Evolutionary conservation across 1,140 invertebrate species (phyloP), one percentile per base, ranked within the genome.

Genomic region (Philotrypesis tridentata): DNA sequence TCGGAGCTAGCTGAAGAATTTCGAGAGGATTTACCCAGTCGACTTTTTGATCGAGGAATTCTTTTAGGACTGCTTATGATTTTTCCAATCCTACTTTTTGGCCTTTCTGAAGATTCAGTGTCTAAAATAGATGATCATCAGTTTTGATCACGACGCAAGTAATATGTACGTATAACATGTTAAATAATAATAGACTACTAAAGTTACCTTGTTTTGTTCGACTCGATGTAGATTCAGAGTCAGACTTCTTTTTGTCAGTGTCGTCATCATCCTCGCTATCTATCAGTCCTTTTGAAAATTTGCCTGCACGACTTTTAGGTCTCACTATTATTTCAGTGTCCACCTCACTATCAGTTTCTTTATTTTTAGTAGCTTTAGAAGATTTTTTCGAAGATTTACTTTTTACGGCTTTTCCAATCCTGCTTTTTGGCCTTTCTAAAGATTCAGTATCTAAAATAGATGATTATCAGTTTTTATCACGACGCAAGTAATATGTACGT

Each of bases 221-320:
- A 73, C 9, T 73, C 7, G 48, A 60, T 7, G 27, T 60, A 25
- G 48, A 60, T 11, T 48, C 25, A 60, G 14, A 6, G 29, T 29
- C 37, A 60, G 43, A 31, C 21, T 70, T 31, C 8, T 70, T 78
- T 71, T 21, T 71, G 23, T 31, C 9, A 40, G 12, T 48, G 37
- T 14, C n/a, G n/a, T n/a, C 14, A 37, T 80, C 68, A 43, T 61
- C 68, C 21, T 65, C 70, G 4, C 48, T 73, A 68, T 78, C n/a
- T 33, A 68, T 0, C 33, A 25, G 48, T 6, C 48, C 25, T 33
- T 72, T 72, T 9, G 37, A n/a, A 21, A 65, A 65, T 73, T 73
- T 80, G 27, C 55, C 55, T n/a, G 17, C 17, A n/a, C 55, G 9
- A 63, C 70, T 80, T 73, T 80, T 80, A 33, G 78, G 55, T 14